These are phyloP conservation scores for Avahi laniger DNA, from an alignment of 2,797 vertebrate species.

Conservation along the genomic window DNA sequence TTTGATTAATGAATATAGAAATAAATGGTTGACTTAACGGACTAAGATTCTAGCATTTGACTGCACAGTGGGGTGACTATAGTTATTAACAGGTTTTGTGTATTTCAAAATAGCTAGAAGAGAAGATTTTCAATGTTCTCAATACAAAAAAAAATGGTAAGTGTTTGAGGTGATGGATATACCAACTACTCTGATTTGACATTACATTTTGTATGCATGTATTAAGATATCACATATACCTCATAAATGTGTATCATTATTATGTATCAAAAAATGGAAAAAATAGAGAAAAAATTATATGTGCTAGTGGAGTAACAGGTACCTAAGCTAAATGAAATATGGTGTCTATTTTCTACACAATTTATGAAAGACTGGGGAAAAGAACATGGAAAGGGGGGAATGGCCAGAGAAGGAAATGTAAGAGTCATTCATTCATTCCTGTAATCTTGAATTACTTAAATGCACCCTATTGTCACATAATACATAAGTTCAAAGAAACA, in stretches of 20 bases:
- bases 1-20: neutral
- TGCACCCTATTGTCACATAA: no score
- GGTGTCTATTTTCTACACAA: neutral
- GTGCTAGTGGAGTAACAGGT: neutral
- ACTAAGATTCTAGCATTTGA: neutral
- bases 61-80: neutral
- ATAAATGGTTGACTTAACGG: neutral
- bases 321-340: neutral
- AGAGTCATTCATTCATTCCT: neutral
- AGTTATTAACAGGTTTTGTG: neutral
- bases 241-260: neutral
- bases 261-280: neutral
- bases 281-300: neutral
- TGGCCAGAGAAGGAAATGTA: neutral
- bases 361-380: neutral
- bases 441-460: neutral
- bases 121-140: neutral
- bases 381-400: neutral
- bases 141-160: neutral
- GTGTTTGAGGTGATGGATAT: neutral
- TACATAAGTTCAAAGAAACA: neutral
- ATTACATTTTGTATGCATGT: neutral
- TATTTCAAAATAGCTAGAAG: neutral
- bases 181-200: neutral
- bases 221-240: neutral